Conservation (phyloP, 37 sponge, comb jelly and placozoan genomes). For the Tethya wilhelma region DNA sequence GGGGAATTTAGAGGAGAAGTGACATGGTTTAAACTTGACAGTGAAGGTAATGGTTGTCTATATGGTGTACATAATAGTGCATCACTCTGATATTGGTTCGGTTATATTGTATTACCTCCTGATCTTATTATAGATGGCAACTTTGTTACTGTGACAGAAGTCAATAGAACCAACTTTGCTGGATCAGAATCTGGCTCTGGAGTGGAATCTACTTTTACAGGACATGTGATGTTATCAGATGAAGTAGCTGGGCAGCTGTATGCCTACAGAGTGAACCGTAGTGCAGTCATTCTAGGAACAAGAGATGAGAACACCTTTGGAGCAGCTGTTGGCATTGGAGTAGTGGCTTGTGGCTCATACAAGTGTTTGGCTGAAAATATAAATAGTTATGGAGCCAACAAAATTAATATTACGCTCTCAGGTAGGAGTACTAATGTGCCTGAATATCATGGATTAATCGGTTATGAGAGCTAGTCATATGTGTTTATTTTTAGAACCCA, state of each 20-base stretch:
- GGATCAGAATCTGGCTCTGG: not conserved
- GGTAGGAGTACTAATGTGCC: not conserved
- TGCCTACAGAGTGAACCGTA: constrained; percentile 23
- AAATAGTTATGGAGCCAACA: not conserved
- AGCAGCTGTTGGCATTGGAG: constrained; percentile 15
- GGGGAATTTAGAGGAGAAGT: too few relatives aligned
- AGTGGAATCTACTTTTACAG: not conserved
- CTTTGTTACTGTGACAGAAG: not conserved
- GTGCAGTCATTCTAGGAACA: constrained; percentile 7
- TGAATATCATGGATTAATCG: not conserved
- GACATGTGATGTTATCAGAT: not conserved
- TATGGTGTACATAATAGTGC: too few relatives aligned
- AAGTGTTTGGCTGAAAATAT: constrained; percentile 28
- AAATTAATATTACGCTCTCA: not conserved
- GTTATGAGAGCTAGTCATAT: not conserved
- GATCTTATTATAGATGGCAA: too few relatives aligned
- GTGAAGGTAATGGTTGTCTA: too few relatives aligned
- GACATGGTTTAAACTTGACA: too few relatives aligned
- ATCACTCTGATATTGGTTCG: too few relatives aligned
- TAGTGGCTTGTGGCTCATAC: constrained; percentile 4
- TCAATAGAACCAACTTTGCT: not conserved
- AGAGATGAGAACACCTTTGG: not conserved
- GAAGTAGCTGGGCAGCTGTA: constrained; percentile 35
- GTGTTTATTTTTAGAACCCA: not conserved
- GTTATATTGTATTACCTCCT: too few relatives aligned